Conservation (phyloP, 2,888 invertebrate genomes). For the Campopleginae sp. region DNA sequence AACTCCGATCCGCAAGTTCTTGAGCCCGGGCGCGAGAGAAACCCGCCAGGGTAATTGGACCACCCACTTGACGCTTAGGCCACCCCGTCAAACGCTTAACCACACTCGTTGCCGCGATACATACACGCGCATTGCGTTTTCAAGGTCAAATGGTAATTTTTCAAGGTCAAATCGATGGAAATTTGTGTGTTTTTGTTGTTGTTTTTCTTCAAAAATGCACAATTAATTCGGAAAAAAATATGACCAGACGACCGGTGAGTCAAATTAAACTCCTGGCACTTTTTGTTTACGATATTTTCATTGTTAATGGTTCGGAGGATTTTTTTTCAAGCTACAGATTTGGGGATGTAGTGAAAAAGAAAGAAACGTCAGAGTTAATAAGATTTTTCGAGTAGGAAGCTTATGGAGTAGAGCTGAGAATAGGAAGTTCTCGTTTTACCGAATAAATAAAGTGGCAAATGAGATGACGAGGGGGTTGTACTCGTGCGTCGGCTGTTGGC, state of each 20-base stretch:
- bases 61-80: conserved; percentile 80
- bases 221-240: not conserved
- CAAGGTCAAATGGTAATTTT: too few relatives aligned
- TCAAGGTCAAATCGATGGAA: too few relatives aligned
- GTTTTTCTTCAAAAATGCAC: not conserved
- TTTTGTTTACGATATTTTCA: not conserved
- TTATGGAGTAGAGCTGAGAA: not conserved
- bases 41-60: conserved; percentile 83
- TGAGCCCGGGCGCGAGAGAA: conserved; percentile 78
- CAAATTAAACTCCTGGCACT: too few relatives aligned
- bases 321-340: not conserved
- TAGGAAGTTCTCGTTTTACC: conserved; percentile 69
- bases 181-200: too few relatives aligned
- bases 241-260: not conserved
- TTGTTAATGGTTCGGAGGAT: not conserved
- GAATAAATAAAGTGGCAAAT: conserved; percentile 71
- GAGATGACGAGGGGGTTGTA: conserved; percentile 59
- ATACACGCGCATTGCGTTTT: too few relatives aligned
- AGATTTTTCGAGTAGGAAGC: not conserved
- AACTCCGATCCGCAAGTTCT: conserved; percentile 55
- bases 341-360: not conserved
- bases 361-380: conserved; percentile 9
- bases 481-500: conserved; percentile 5
- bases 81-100: conserved; percentile 63
- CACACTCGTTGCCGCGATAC: not conserved